A percentile compares a stretch with the other conserved stretches of the same genome.
These are phyloP conservation scores for Onychomys arenicola DNA, from an alignment of 2,797 vertebrate species.

Conservation along the genomic window DNA sequence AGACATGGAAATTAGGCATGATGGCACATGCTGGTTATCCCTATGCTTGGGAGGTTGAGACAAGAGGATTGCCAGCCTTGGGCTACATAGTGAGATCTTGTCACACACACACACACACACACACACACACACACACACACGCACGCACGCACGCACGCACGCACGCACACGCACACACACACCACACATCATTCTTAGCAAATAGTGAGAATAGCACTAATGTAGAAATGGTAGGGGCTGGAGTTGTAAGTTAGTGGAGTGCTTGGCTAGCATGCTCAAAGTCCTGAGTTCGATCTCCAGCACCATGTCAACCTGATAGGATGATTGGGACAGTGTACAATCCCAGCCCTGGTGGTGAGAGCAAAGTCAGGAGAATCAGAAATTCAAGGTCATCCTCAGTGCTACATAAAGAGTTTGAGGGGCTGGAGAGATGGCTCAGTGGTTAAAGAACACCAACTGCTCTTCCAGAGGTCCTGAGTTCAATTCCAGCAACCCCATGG, in stretches of 20 bases:
- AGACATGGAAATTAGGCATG: neutral
- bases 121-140: neutral
- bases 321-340: neutral
- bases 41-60: neutral
- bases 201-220: neutral
- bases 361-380: neutral
- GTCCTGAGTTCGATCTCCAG: neutral
- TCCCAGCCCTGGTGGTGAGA: neutral
- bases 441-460: no score
- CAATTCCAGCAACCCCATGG: no score
- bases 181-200: neutral
- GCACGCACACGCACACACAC: neutral
- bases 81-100: neutral
- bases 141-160: neutral
- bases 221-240: no score
- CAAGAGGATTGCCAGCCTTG: neutral
- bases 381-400: neutral
- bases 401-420: no score
- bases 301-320: neutral
- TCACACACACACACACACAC: neutral
- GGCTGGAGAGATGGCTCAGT: no score
- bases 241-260: neutral
- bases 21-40: neutral
- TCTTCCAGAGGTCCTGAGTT: no score
- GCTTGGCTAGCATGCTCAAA: neutral